These are phyloP conservation scores for Suillia variegata DNA, from an alignment of 2,888 invertebrate genomes.

Conservation along the genomic window DNA sequence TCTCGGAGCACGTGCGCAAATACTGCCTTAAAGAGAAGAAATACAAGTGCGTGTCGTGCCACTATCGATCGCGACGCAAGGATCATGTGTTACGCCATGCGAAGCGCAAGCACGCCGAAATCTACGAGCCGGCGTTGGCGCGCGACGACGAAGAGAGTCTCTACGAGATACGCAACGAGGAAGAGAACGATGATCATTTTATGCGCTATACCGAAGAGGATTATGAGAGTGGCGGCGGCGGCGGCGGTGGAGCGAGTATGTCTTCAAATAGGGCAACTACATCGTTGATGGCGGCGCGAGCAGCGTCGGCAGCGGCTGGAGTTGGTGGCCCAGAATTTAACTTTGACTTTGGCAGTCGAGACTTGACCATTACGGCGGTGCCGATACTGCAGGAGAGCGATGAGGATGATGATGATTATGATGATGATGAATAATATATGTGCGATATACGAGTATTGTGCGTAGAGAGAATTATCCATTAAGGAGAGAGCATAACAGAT, in stretches of 20 bases:
- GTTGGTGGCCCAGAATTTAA: slow-evolving; percentile 33
- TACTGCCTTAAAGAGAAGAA: slow-evolving; percentile 60
- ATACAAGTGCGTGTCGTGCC: slow-evolving; percentile 58
- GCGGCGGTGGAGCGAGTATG: slow-evolving; percentile 29
- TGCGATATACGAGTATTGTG: neutral
- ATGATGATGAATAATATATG: slow-evolving; percentile 43
- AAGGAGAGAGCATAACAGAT: neutral
- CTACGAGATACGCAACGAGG: slow-evolving; percentile 56
- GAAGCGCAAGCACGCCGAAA: slow-evolving; percentile 55
- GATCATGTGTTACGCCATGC: slow-evolving; percentile 59
- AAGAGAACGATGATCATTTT: slow-evolving; percentile 44
- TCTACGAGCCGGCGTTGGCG: slow-evolving; percentile 47
- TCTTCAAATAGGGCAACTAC: slow-evolving; percentile 23
- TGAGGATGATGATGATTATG: slow-evolving; percentile 54
- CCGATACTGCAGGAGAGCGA: slow-evolving; percentile 52
- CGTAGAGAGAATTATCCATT: neutral
- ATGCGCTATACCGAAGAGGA: slow-evolving; percentile 25
- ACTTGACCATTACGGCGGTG: slow-evolving; percentile 53
- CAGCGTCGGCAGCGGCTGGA: neutral
- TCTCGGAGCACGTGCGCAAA: slow-evolving; percentile 58
- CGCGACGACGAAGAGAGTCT: slow-evolving; percentile 51
- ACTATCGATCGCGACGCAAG: slow-evolving; percentile 59
- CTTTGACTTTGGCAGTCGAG: slow-evolving; percentile 50
- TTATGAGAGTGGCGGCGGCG: slow-evolving; percentile 21
- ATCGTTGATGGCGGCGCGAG: slow-evolving; percentile 26